These are phyloP conservation scores for Heterohyrax brucei DNA, from an alignment of 2,797 vertebrate genomes.

Conservation along the genomic window DNA sequence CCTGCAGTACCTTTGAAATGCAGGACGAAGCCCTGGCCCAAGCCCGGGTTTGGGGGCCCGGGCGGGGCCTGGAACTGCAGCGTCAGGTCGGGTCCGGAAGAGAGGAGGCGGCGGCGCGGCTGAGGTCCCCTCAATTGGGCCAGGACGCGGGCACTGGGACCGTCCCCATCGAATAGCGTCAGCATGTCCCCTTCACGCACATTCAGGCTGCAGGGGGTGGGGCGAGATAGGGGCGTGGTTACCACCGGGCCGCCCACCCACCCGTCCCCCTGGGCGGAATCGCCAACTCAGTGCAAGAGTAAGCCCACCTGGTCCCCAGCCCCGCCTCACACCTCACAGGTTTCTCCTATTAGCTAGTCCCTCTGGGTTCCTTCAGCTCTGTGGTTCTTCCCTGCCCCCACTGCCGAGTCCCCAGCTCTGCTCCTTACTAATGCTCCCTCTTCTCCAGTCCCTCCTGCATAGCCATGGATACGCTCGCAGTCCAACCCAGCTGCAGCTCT, in stretches of 20 bases:
- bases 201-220: slow-evolving; percentile 91
- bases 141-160: slow-evolving; percentile 94
- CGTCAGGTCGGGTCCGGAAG: slow-evolving; percentile 95
- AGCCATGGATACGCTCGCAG: background rate
- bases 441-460: background rate
- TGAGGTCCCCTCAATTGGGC: slow-evolving; percentile 95
- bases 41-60: slow-evolving; percentile 94
- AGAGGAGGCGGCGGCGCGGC: slow-evolving; percentile 95
- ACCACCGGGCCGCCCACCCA: rapidly evolving
- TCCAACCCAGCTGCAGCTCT: background rate
- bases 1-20: slow-evolving; percentile 93
- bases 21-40: slow-evolving; percentile 96
- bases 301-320: background rate
- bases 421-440: background rate
- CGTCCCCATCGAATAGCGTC: slow-evolving; percentile 95
- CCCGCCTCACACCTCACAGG: background rate
- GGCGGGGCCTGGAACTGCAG: slow-evolving; percentile 97
- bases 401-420: background rate
- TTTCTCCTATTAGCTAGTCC: background rate
- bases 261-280: too few species aligned
- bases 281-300: background rate
- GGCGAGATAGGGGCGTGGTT: background rate
- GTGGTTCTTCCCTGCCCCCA: background rate
- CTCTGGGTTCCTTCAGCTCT: background rate
- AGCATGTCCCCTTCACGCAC: slow-evolving; percentile 96